A percentile compares a stretch with the other conserved stretches of the same genome.
phyloP scores from a whole-genome alignment of 2,888 invertebrate genomes.

The Choristoneura rosaceana region DNA sequence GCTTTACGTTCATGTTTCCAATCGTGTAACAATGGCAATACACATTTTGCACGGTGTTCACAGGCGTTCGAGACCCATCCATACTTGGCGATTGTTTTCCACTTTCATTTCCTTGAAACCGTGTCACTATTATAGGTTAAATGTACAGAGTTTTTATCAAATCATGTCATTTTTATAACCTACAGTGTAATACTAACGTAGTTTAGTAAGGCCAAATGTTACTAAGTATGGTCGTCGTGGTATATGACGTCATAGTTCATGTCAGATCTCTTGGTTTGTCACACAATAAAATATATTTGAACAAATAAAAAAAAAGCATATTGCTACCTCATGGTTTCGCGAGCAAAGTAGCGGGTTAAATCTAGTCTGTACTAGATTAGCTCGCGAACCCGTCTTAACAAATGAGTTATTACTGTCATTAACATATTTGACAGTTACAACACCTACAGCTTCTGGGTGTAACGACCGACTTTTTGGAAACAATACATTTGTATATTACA shows the following conservation, averaged over 20 bases:
- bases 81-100: conserved; percentile 38
- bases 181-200: no score
- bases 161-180: no score
- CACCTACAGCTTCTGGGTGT: not conserved
- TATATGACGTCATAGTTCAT: no score
- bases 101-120: conserved; percentile 40
- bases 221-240: no score
- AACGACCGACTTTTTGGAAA: conserved; percentile 4
- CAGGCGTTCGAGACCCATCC: conserved; percentile 23
- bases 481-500: not conserved
- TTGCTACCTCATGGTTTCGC: no score
- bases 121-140: conserved; percentile 39
- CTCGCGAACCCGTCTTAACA: not conserved
- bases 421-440: not conserved
- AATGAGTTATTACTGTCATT: not conserved
- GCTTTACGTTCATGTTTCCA: not conserved
- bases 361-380: no score
- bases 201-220: no score
- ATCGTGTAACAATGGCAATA: conserved; percentile 21
- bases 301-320: no score
- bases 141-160: not conserved
- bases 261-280: no score
- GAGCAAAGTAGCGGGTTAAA: no score
- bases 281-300: no score
- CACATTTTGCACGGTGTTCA: conserved; percentile 20